Percentiles rank a stretch among this genome's conserved stretches.
phyloP scores from a whole-genome alignment of 2,888 invertebrate genomes.

The Acronicta psi region DNA sequence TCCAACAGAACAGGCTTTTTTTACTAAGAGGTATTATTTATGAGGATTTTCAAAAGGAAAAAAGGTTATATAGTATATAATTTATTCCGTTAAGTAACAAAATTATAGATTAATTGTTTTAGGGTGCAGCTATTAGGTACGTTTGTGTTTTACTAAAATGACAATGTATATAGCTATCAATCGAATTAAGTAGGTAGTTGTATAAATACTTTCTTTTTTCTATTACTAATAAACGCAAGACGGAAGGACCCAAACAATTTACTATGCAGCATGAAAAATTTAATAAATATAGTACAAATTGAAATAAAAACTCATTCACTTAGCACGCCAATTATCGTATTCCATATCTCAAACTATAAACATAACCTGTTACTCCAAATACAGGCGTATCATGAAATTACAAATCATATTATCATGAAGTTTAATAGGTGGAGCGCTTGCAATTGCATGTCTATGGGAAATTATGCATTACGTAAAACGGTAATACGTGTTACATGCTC shows the following conservation, averaged over 20 bases:
- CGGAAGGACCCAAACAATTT: not conserved
- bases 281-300: conserved; percentile 16
- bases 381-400: conserved; percentile 67
- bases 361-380: conserved; percentile 61
- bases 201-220: too few relatives aligned
- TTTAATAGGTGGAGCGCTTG: conserved; percentile 60
- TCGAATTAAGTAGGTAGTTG: too few relatives aligned
- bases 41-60: too few relatives aligned
- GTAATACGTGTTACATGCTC: conserved; percentile 58
- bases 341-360: conserved; percentile 68
- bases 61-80: too few relatives aligned
- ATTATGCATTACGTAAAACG: conserved; percentile 70
- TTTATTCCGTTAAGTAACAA: not conserved
- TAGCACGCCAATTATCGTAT: conserved; percentile 66
- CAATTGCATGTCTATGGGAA: conserved; percentile 73
- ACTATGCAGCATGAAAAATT: too few relatives aligned
- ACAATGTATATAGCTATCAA: too few relatives aligned
- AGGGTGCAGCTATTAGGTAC: too few relatives aligned
- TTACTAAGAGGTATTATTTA: too few relatives aligned
- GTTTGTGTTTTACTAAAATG: too few relatives aligned
- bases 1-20: too few relatives aligned
- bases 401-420: conserved; percentile 70
- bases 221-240: not conserved
- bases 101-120: too few relatives aligned
- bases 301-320: conserved; percentile 31